A percentile compares a stretch with the other conserved stretches of the same genome.
Conservation (phyloP, 2,888 invertebrate species). For the Ormyrus thymus region DNA sequence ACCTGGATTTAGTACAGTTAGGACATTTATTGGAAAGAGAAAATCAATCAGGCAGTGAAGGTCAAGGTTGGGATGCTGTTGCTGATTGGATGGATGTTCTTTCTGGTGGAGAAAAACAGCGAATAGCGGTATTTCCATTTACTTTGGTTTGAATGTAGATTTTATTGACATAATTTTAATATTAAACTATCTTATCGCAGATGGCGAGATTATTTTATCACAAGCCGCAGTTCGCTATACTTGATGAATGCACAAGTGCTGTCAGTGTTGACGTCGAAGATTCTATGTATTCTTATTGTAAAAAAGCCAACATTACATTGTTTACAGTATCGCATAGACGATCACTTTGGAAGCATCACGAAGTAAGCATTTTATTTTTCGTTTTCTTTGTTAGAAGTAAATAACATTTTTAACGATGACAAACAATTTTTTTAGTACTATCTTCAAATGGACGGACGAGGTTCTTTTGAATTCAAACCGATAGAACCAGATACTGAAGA, state of each 20-base stretch:
- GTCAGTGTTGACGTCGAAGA: conserved; percentile 99
- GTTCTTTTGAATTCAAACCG: conserved; percentile 88
- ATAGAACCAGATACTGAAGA: conserved; percentile 92
- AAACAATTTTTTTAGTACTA: conserved; percentile 79
- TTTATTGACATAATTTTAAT: neutral
- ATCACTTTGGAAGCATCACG: conserved; percentile 98
- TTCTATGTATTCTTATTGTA: conserved; percentile 96
- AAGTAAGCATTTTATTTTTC: conserved; percentile 75
- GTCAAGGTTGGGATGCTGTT: conserved; percentile 89
- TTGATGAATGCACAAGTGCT: conserved; percentile 99
- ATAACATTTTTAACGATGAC: neutral
- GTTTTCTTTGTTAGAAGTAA: neutral
- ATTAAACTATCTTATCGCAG: conserved; percentile 69
- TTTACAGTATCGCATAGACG: conserved; percentile 98
- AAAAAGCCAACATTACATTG: conserved; percentile 89
- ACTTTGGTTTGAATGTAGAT: conserved; percentile 15
- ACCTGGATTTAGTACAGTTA: conserved; percentile 89
- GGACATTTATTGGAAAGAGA: conserved; percentile 89
- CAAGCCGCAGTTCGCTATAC: conserved; percentile 97
- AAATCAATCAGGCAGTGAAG: conserved; percentile 75
- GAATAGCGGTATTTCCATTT: conserved; percentile 85
- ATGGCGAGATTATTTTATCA: conserved; percentile 99
- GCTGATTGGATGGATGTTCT: conserved; percentile 99
- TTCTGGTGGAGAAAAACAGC: conserved; percentile 98
- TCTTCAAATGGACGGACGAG: conserved; percentile 96